A percentile compares a stretch with the other conserved stretches of the same genome.
Conservation (phyloP, 2,113 vertebrate genomes). For the Numida meleagris region DNA sequence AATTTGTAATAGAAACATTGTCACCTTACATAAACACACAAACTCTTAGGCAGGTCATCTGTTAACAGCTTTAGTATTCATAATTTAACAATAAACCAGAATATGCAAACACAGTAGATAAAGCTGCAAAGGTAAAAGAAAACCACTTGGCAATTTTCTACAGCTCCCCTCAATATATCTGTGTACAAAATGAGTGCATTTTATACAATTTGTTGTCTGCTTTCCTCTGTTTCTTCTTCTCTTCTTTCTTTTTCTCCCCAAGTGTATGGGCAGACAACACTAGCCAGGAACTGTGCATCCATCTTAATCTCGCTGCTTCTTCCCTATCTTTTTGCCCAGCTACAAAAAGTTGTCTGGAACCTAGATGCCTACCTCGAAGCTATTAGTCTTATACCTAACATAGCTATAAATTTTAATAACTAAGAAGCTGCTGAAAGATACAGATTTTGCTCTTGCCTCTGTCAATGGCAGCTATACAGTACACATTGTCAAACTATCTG, state of each 20-base stretch:
- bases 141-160: background rate
- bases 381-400: background rate
- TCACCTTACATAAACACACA: background rate
- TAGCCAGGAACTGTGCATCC: background rate
- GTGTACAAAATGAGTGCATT: background rate
- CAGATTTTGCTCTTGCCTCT: background rate
- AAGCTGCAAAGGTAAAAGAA: background rate
- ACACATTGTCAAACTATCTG: background rate
- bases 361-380: constrained; percentile 39
- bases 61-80: background rate
- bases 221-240: background rate
- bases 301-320: background rate
- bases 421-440: constrained; percentile 17
- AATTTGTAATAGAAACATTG: background rate
- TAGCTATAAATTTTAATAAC: constrained; percentile 16
- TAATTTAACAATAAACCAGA: background rate
- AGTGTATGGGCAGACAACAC: background rate
- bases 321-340: background rate
- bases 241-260: rapidly evolving
- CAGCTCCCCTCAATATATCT: background rate
- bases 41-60: background rate
- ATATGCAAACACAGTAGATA: background rate
- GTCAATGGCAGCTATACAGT: background rate
- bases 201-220: background rate
- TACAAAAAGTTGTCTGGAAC: background rate